Evolutionary conservation across 2,113 vertebrate species (phyloP).

Genomic region (Sciurus niger): DNA sequence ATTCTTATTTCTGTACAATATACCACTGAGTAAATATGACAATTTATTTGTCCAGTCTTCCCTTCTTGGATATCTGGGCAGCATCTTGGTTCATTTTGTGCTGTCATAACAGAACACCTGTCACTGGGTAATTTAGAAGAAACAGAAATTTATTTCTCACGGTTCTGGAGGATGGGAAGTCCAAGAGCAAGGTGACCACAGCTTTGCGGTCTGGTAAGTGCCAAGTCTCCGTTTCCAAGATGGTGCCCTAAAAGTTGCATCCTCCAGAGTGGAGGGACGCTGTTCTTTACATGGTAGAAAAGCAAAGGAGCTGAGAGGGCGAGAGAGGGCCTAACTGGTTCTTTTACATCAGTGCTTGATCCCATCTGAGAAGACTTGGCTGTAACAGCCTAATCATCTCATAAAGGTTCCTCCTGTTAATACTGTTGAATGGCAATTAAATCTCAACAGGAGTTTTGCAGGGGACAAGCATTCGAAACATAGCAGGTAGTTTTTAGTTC

Average conservation of each 20-base stretch:
- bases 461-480: neutral
- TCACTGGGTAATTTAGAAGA: neutral
- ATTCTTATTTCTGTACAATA: neutral
- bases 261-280: neutral
- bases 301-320: neutral
- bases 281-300: neutral
- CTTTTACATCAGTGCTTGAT: neutral
- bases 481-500: neutral
- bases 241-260: accelerated
- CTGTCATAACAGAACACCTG: neutral
- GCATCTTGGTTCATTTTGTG: neutral
- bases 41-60: neutral
- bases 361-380: neutral
- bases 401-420: neutral
- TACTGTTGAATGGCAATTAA: neutral
- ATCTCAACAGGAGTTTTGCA: neutral
- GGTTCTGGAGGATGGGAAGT: neutral
- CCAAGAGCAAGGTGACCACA: neutral
- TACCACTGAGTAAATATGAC: neutral
- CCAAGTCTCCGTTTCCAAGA: neutral
- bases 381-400: neutral
- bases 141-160: neutral
- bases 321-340: neutral
- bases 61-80: neutral
- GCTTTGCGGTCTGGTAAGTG: neutral